Evolutionary conservation across 1,140 invertebrate genomes (phyloP), one percentile per base, ranked within the genome.

Genomic region (Monomorium pharaonis): DNA sequence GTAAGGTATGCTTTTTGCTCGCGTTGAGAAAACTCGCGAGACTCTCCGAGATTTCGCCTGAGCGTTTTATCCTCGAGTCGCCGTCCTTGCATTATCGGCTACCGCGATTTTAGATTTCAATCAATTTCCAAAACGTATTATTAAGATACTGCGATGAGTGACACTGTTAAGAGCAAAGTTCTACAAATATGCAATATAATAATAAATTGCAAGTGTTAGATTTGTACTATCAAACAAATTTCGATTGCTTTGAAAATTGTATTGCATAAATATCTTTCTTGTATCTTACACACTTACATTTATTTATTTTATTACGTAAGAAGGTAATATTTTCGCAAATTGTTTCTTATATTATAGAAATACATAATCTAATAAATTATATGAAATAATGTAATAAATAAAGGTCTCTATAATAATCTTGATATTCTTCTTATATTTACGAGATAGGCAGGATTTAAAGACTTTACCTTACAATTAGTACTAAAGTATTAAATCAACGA

Each of bases 1-100:
- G 84, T 60, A 88, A 90, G 78, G 44, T 89, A 70, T 21, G 56
- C 67, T 51, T 42, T 65, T 75, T 86, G 27, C 30, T 4, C 33
- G 27, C 24, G n/a, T 27, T 14, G 44, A 58, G 56, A 21, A 44
- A 58, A 47, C 5, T n/a, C 42, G 78, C 33, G 51, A 42, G n/a
- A n/a, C n/a, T n/a, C n/a, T 44, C 77, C 3, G 24, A n/a, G 16
- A 78, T 86, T 30, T 77, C n/a, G 33, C 56, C 27, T 42, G 81
- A 27, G n/a, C 18, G 10, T 30, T n/a, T 10, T n/a, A 33, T 27
- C 9, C 5, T 18, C 44, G n/a, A 47, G 51, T 27, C 6, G 27
- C 18, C 21, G 14, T 51, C n/a, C n/a, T 47, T 30, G n/a, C 21
- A 16, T n/a, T 58, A 63, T 33, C 27, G 37, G 3, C 16, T 18